Percentiles rank a stretch among this genome's conserved stretches.
These are phyloP conservation scores for Octodonta nipae DNA, from an alignment of 2,888 invertebrate genomes.

Conservation along the genomic window DNA sequence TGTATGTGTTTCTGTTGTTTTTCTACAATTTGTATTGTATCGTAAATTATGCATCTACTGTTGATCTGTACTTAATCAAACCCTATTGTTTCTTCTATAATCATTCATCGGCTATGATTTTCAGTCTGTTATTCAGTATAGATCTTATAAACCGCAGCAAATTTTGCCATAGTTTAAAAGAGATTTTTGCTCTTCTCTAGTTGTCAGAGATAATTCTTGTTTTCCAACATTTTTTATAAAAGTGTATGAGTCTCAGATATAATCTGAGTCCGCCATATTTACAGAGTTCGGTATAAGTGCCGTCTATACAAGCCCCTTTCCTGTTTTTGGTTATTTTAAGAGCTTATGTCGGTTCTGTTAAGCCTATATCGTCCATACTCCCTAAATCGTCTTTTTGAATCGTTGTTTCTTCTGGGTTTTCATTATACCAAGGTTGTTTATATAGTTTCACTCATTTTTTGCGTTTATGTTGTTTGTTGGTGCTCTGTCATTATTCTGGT, in stretches of 20 bases:
- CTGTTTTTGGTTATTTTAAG: conserved; percentile 1
- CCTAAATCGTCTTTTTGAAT: not conserved
- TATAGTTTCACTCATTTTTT: too few relatives aligned
- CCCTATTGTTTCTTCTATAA: too few relatives aligned
- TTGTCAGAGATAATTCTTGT: conserved; percentile 9
- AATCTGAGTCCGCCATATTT: conserved; percentile 1
- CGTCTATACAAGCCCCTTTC: not conserved
- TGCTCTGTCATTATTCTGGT: not conserved
- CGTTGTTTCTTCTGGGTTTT: conserved; percentile 1
- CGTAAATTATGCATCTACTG: too few relatives aligned
- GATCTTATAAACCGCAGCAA: too few relatives aligned
- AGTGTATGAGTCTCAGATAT: conserved; percentile 1
- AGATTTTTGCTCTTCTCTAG: too few relatives aligned
- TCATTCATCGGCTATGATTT: too few relatives aligned
- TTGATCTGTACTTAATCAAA: too few relatives aligned
- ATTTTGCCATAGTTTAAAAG: too few relatives aligned
- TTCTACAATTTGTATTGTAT: too few relatives aligned
- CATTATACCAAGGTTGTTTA: conserved; percentile 1
- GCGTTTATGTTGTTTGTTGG: not conserved
- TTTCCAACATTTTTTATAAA: not conserved
- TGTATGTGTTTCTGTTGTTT: too few relatives aligned
- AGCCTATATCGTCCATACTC: not conserved
- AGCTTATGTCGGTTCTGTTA: conserved; percentile 1
- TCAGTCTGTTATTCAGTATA: too few relatives aligned
- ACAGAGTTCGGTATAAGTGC: not conserved